Conservation (phyloP, 64 coral and sea anemone genomes). For the Montipora efflorescens region DNA sequence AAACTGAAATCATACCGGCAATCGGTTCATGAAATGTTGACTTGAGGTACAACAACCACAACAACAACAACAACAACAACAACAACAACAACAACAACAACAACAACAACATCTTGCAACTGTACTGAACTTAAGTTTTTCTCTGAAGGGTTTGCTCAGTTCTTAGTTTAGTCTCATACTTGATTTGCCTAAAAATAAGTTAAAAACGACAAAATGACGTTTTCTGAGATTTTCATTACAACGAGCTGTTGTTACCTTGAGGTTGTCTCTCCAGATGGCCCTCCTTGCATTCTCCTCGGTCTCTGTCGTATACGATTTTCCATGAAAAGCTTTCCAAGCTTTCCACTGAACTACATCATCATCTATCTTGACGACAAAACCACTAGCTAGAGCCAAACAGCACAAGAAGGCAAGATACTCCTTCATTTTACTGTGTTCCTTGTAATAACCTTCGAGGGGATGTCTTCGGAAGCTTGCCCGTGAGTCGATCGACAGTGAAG, state of each 20-base stretch:
- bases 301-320: conserved; percentile 52
- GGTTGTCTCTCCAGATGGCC: conserved; percentile 79
- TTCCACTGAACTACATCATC: conserved; percentile 67
- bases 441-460: neutral
- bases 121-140: too few species aligned
- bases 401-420: conserved; percentile 22
- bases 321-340: conserved; percentile 77
- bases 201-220: too few species aligned
- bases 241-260: conserved; percentile 42
- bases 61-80: too few species aligned
- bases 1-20: too few species aligned
- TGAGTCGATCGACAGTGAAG: neutral
- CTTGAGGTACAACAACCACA: too few species aligned
- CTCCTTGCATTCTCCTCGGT: conserved; percentile 57
- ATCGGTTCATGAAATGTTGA: too few species aligned
- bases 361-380: conserved; percentile 32
- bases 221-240: neutral
- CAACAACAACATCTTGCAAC: too few species aligned
- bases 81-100: too few species aligned
- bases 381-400: conserved; percentile 52
- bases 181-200: too few species aligned
- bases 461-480: neutral
- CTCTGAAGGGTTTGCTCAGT: too few species aligned
- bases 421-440: neutral
- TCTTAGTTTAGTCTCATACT: too few species aligned